Conservation (phyloP, 2,797 vertebrate genomes). For the Zenarchopterus dispar region DNA sequence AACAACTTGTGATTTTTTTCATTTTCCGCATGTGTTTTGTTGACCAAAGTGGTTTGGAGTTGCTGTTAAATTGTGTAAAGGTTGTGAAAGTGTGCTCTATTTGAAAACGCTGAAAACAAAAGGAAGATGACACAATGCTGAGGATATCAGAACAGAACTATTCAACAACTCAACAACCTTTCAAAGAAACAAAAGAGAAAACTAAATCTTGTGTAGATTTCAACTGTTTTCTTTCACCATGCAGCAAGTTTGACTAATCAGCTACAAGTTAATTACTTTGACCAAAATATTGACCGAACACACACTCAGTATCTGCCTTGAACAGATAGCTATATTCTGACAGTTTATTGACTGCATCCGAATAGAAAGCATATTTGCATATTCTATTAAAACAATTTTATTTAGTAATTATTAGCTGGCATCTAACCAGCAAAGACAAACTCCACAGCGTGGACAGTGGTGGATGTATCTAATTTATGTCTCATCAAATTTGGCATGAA, state of each 20-base stretch:
- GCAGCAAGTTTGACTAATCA: slow-evolving; percentile 38
- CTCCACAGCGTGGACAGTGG: slow-evolving; percentile 10
- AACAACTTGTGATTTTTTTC: too few species aligned
- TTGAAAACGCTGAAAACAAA: too few species aligned
- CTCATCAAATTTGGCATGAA: slow-evolving; percentile 69
- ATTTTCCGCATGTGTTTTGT: too few species aligned
- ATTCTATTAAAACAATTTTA: slow-evolving; percentile 64
- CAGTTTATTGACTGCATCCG: slow-evolving; percentile 54
- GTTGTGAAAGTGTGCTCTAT: too few species aligned
- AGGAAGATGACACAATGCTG: too few species aligned
- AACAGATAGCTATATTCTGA: slow-evolving; percentile 57
- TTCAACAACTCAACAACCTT: background rate
- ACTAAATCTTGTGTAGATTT: background rate
- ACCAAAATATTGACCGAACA: slow-evolving; percentile 59
- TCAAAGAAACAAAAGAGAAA: slow-evolving; percentile 1
- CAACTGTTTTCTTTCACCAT: slow-evolving; percentile 34
- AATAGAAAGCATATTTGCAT: slow-evolving; percentile 58
- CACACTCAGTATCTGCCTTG: slow-evolving; percentile 46
- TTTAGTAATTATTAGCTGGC: slow-evolving; percentile 70
- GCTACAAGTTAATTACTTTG: slow-evolving; percentile 54
- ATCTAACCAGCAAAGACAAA: slow-evolving; percentile 35
- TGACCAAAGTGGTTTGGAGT: too few species aligned
- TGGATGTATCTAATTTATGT: slow-evolving; percentile 44
- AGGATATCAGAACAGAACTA: too few species aligned
- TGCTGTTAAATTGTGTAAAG: too few species aligned